Evolutionary conservation across 92 coral and sea anemone species (phyloP).

Genomic region (Plumapathes pennacea): DNA sequence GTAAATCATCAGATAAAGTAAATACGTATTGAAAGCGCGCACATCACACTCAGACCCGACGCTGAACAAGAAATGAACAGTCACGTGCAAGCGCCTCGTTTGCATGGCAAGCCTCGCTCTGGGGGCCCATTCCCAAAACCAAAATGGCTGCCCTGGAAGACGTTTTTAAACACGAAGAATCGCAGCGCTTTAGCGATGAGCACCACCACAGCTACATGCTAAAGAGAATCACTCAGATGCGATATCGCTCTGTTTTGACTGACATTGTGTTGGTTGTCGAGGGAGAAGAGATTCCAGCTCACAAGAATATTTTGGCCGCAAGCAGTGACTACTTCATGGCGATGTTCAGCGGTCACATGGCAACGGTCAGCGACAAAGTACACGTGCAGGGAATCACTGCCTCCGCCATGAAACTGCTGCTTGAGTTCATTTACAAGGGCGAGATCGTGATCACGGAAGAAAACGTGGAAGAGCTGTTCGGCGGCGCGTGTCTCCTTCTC

Average conservation of each 20-base stretch:
- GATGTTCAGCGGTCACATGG: slow-evolving; percentile 91
- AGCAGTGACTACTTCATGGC: slow-evolving; percentile 96
- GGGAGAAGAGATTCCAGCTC: slow-evolving; percentile 82
- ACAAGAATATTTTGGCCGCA: slow-evolving; percentile 88
- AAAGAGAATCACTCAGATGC: slow-evolving; percentile 80
- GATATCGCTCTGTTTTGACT: slow-evolving; percentile 66
- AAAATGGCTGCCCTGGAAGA: slow-evolving; percentile 30
- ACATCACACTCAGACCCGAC: too few species aligned
- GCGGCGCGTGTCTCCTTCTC: slow-evolving; percentile 80
- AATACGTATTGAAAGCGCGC: too few species aligned
- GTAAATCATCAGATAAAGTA: too few species aligned
- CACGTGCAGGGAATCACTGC: slow-evolving; percentile 77
- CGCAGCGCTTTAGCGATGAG: slow-evolving; percentile 59
- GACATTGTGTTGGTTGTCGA: slow-evolving; percentile 82
- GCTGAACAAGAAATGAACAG: too few species aligned
- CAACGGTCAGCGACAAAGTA: slow-evolving; percentile 45
- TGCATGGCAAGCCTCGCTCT: too few species aligned
- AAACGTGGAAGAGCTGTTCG: slow-evolving; percentile 90
- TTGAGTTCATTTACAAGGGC: slow-evolving; percentile 85
- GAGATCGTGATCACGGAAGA: slow-evolving; percentile 82
- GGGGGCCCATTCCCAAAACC: too few species aligned
- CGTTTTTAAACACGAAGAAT: slow-evolving; percentile 23
- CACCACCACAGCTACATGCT: slow-evolving; percentile 64
- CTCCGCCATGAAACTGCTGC: slow-evolving; percentile 69
- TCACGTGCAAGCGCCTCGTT: too few species aligned